Evolutionary conservation across 2,113 vertebrate species (phyloP).

Genomic region (Microtus ochrogaster): DNA sequence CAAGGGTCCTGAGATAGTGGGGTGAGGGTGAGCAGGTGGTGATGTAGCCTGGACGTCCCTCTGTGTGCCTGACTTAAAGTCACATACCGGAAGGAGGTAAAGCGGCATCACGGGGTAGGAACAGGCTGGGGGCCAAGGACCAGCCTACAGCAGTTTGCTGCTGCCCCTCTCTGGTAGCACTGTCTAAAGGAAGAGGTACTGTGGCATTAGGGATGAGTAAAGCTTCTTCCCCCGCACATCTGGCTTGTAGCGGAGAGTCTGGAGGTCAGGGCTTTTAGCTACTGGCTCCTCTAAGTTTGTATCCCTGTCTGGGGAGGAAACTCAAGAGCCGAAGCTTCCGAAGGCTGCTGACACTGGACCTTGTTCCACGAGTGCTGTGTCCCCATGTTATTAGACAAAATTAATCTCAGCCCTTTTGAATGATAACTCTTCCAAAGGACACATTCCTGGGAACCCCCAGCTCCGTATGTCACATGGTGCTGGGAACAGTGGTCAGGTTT

Average conservation of each 20-base stretch:
- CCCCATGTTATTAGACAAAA: constrained; percentile 81
- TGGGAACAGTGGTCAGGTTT: constrained; percentile 68
- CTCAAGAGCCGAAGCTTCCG: constrained; percentile 74
- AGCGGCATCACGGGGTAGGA: background rate
- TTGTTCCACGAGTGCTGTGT: constrained; percentile 80
- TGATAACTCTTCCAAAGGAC: constrained; percentile 82
- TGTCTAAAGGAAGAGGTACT: background rate
- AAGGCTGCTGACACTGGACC: constrained; percentile 80
- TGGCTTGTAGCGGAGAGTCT: constrained; percentile 53
- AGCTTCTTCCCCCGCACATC: constrained; percentile 49
- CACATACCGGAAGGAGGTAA: background rate
- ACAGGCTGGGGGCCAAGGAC: accelerated
- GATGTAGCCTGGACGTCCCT: no score
- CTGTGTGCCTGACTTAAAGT: background rate
- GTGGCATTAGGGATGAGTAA: background rate
- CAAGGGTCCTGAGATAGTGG: background rate
- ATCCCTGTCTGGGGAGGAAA: constrained; percentile 65
- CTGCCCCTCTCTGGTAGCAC: background rate
- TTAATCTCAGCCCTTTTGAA: constrained; percentile 83
- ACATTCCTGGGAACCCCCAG: constrained; percentile 73
- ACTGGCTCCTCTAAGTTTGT: constrained; percentile 75
- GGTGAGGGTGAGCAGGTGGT: background rate
- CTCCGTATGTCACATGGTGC: constrained; percentile 51
- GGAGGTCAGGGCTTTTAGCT: constrained; percentile 59
- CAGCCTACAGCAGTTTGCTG: background rate